Evolutionary conservation across 2,113 vertebrate species (phyloP).

Genomic region (Pampusana beccarii): DNA sequence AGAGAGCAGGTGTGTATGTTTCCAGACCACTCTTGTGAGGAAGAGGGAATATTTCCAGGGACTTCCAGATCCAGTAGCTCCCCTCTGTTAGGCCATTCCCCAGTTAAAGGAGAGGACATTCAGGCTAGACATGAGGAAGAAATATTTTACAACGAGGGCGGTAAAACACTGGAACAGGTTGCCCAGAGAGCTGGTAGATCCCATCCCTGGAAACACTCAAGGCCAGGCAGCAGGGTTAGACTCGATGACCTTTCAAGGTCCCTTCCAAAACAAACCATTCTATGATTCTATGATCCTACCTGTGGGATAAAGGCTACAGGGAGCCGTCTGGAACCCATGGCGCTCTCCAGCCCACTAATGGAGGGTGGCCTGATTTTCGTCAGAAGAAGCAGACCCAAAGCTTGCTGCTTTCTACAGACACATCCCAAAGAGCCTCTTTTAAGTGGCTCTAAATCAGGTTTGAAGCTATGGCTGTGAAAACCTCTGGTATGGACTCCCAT

Average conservation of each 20-base stretch:
- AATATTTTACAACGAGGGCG: no score
- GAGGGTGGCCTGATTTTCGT: neutral
- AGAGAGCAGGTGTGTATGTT: accelerated
- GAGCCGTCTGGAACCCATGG: accelerated
- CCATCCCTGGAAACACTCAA: no score
- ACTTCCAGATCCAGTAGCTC: neutral
- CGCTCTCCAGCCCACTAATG: neutral
- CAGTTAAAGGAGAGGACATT: no score
- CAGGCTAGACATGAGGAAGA: no score
- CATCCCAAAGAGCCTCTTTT: neutral
- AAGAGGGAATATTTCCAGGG: neutral
- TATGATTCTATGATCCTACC: neutral
- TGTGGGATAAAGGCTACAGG: neutral
- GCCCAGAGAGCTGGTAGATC: no score
- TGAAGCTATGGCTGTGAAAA: neutral
- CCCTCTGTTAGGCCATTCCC: neutral
- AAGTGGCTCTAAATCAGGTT: neutral
- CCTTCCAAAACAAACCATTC: no score
- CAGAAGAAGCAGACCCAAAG: neutral
- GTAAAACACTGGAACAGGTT: no score
- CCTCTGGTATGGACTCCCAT: accelerated
- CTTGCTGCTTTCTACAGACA: neutral
- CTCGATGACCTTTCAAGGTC: no score
- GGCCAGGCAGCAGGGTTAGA: no score
- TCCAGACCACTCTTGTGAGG: neutral